Evolutionary conservation across 2,888 invertebrate species (phyloP), one percentile per base, ranked within the genome.

Genomic region (Drosophila monieri): DNA sequence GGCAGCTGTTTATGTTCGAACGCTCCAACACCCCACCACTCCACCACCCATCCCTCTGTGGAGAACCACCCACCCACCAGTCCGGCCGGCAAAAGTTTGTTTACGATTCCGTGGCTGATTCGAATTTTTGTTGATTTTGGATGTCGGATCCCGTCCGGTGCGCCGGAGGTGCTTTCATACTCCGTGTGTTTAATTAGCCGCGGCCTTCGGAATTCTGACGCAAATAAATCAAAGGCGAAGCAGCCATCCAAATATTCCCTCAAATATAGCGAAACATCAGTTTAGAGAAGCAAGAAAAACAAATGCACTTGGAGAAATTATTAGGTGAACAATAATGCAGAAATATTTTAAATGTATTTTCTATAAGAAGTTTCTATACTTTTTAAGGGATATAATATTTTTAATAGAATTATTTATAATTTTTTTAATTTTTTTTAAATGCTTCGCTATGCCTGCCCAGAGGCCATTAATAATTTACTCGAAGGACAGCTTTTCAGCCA

Each of bases 391-490:
- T 0, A 32, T 10, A 3, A 32, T 32, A 3, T 32, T 32, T 32
- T 12, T 6, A 10, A 2, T 3, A 12, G 8, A 14, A 10, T 54
- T 65, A 51, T 49, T 15, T 2, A 14, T 18, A 25, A 14, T 59
- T 43, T 21, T 3, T 32, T 52, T 1, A 32, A 1, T 1, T 32
- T 32, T 27, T 32, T 48, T 32, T 32, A n/a, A 8, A 8, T 30
- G 9, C 12, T 9, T 15, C 18, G 6, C 10, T 21, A 4, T 30
- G 12, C 2, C 18, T 10, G 8, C n/a, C 12, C 37, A 23, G 12
- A 2, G 10, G 12, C 41, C 57, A 65, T 68, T 75, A 78, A 80
- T 84, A 84, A 68, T 77, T 80, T 27, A 70, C 60, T 58, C 62
- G 49, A 57, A 65, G 43, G 51, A 21, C 52, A 66, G 53, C 56